A percentile compares a stretch with the other conserved stretches of the same genome.
These are phyloP conservation scores for Macaca mulatta DNA, from an alignment of 2,113 vertebrate species.

Conservation along the genomic window DNA sequence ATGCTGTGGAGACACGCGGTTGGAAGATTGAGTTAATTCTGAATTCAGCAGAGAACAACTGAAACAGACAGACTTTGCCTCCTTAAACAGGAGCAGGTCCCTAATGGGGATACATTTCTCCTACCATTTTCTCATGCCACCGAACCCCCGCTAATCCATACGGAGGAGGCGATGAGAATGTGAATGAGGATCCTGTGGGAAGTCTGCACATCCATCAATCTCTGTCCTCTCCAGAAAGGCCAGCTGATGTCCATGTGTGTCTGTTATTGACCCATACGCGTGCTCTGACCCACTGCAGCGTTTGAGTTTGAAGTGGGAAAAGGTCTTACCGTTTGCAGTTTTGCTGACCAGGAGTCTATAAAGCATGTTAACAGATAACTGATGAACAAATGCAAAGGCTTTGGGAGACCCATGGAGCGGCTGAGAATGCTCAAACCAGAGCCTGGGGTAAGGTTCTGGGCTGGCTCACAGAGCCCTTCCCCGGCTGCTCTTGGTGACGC, in stretches of 20 bases:
- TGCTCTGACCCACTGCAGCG: background rate
- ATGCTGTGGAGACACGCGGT: rapidly evolving
- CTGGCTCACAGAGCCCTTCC: too few species aligned
- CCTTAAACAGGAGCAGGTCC: background rate
- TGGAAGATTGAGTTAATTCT: background rate
- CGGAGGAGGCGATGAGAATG: background rate
- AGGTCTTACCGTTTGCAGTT: background rate
- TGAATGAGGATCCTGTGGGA: background rate
- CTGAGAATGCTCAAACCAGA: rapidly evolving
- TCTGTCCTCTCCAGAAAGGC: background rate
- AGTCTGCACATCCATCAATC: background rate
- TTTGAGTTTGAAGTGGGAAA: background rate
- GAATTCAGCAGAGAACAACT: background rate
- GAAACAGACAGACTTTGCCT: constrained; percentile 4
- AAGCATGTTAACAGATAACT: background rate
- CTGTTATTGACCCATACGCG: too few species aligned
- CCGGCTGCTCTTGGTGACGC: rapidly evolving
- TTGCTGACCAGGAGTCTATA: background rate
- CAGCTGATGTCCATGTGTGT: rapidly evolving
- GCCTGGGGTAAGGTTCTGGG: background rate
- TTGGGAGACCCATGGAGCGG: rapidly evolving
- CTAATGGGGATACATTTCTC: background rate
- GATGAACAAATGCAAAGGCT: background rate
- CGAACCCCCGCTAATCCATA: background rate
- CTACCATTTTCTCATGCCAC: background rate